Evolutionary conservation across 2,113 vertebrate genomes (phyloP).

Genomic region (Platichthys stellatus): DNA sequence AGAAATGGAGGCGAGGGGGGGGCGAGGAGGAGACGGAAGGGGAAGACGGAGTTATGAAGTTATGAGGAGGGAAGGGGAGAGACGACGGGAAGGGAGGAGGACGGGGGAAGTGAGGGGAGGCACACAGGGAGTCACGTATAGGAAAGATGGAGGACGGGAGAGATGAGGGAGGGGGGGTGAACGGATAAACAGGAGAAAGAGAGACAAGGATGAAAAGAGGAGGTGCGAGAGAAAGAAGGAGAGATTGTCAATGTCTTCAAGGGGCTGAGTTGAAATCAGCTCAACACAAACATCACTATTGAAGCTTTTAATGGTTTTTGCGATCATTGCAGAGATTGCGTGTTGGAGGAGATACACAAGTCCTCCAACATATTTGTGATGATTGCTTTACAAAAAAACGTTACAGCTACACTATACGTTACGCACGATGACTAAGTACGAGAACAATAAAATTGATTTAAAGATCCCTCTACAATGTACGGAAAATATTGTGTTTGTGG

Average conservation of each 20-base stretch:
- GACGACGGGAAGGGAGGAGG: not conserved
- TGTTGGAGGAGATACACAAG: no score
- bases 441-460: not conserved
- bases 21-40: conserved; percentile 39
- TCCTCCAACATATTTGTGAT: no score
- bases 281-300: no score
- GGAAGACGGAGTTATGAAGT: conserved; percentile 46
- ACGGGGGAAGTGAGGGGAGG: conserved; percentile 5
- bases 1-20: conserved; percentile 49
- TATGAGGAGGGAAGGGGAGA: conserved; percentile 24
- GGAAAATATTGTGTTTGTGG: no score
- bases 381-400: no score
- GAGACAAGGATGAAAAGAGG: not conserved
- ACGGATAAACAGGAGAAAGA: conserved; percentile 1
- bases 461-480: no score
- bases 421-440: no score
- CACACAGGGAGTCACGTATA: not conserved
- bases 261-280: not conserved
- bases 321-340: no score
- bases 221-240: conserved; percentile 6
- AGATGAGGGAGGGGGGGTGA: not conserved
- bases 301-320: no score
- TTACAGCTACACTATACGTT: no score
- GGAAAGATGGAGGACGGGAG: conserved; percentile 11
- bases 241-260: not conserved